Conservation (phyloP, 2,797 vertebrate species). For the Taeniopygia guttata region DNA sequence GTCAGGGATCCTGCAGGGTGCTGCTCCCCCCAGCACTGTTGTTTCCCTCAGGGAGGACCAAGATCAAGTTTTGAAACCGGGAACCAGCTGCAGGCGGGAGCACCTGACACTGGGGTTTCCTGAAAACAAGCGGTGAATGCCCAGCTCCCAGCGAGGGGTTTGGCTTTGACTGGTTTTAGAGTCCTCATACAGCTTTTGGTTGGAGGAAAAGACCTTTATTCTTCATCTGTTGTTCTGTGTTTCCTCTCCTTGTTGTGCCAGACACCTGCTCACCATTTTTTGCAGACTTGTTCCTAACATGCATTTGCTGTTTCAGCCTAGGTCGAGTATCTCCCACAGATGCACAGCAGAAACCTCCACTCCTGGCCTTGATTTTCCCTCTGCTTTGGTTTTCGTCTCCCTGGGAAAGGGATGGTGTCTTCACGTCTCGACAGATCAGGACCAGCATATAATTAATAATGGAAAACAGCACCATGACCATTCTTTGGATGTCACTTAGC, state of each 20-base stretch:
- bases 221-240: background rate
- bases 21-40: background rate
- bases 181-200: background rate
- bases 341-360: background rate
- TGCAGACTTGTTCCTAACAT: background rate
- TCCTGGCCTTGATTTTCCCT: background rate
- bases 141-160: background rate
- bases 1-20: rapidly evolving
- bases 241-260: background rate
- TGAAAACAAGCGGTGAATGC: background rate
- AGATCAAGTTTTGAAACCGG: background rate
- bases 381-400: background rate
- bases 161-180: background rate
- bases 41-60: background rate
- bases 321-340: background rate
- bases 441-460: background rate
- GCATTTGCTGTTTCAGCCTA: background rate
- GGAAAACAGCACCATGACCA: background rate
- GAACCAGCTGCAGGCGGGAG: background rate
- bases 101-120: background rate
- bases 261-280: background rate
- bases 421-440: background rate
- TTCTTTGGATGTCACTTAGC: background rate
- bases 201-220: background rate
- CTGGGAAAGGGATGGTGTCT: background rate